Percentiles rank a stretch among this genome's conserved stretches.
phyloP scores from a whole-genome alignment of 1,140 invertebrate species.

The Augochlora pura region DNA sequence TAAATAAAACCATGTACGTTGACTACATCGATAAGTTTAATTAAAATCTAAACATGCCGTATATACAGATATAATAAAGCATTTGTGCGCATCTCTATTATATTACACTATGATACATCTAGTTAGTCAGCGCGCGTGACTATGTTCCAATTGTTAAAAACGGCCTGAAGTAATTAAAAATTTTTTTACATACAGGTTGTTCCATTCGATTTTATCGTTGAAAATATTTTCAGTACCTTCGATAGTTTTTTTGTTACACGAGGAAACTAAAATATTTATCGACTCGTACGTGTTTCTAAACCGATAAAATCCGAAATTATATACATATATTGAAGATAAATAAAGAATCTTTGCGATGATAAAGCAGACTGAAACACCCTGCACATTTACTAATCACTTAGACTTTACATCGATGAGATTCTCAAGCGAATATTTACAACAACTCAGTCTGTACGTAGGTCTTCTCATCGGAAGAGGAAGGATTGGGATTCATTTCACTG shows the following conservation, averaged over 20 bases:
- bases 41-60: conserved; percentile 70
- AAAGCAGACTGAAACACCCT: neutral
- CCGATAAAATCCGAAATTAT: neutral
- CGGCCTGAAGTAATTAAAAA: neutral
- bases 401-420: conserved; percentile 6
- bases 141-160: conserved; percentile 20
- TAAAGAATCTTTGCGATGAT: neutral
- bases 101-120: conserved; percentile 46
- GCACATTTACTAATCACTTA: conserved; percentile 42
- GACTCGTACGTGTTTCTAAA: neutral
- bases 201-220: neutral
- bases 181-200: neutral
- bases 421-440: conserved; percentile 61
- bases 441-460: conserved; percentile 64
- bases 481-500: conserved; percentile 42
- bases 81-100: conserved; percentile 39
- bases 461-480: conserved; percentile 32
- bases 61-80: conserved; percentile 64
- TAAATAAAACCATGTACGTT: conserved; percentile 72
- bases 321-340: neutral
- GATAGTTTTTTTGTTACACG: neutral
- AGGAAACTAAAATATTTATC: neutral
- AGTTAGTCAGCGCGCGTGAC: conserved; percentile 13
- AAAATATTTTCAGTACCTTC: neutral
- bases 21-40: conserved; percentile 71